Percentiles rank a stretch among this genome's conserved stretches.
Evolutionary conservation across 2,797 vertebrate species (phyloP).

Genomic region (Anomalospiza imberbis): DNA sequence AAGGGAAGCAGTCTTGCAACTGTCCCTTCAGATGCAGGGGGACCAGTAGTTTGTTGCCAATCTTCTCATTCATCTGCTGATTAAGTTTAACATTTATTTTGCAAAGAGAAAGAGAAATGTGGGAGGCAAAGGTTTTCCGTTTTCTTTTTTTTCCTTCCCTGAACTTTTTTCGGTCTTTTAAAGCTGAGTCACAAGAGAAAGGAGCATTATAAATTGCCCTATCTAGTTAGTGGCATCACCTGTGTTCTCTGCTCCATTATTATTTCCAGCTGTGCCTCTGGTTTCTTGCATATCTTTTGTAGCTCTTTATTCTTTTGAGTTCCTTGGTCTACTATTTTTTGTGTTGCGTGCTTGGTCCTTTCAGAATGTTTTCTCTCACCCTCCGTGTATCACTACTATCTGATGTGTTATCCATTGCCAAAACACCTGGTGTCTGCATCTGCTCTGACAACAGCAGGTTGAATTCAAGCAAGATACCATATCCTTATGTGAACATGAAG

Average conservation of each 20-base stretch:
- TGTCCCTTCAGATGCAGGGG: not conserved
- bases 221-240: not conserved
- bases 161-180: not conserved
- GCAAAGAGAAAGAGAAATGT: not conserved
- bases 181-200: not conserved
- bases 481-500: conserved; percentile 29
- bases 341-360: conserved; percentile 17
- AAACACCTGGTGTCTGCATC: conserved; percentile 50
- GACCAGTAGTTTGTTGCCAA: not conserved
- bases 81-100: not conserved
- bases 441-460: conserved; percentile 57
- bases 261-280: conserved; percentile 9
- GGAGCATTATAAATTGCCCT: not conserved
- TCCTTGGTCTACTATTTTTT: not conserved
- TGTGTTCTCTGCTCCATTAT: not conserved
- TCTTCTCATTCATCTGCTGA: not conserved
- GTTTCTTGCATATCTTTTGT: not conserved
- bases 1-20: not conserved
- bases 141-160: not conserved
- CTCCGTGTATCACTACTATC: conserved; percentile 19
- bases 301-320: not conserved
- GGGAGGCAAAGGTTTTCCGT: not conserved
- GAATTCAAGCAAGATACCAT: conserved; percentile 36
- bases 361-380: conserved; percentile 46
- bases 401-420: conserved; percentile 48